Evolutionary conservation across 2,113 vertebrate genomes (phyloP).

Genomic region (Malurus cyaneus): DNA sequence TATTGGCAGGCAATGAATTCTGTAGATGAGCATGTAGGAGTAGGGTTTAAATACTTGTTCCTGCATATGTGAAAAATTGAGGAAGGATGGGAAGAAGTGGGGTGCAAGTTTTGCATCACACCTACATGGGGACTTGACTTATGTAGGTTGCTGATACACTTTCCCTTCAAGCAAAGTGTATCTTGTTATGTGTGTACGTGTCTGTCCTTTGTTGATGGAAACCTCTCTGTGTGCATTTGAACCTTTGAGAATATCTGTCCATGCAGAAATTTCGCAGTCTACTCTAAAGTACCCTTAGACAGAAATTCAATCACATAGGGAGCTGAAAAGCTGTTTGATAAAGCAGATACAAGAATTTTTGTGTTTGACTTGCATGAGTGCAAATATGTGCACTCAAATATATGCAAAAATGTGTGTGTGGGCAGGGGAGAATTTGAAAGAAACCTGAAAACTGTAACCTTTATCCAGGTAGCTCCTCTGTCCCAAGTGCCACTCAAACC

Average conservation of each 20-base stretch:
- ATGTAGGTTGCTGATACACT: neutral
- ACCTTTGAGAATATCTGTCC: neutral
- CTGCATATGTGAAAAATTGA: neutral
- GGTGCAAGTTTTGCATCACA: neutral
- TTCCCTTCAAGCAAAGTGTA: neutral
- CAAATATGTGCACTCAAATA: neutral
- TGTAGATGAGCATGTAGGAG: neutral
- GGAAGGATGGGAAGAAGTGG: neutral
- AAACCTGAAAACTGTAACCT: neutral
- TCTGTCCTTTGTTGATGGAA: neutral
- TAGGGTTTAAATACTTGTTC: slow-evolving; percentile 24
- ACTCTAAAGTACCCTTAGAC: neutral
- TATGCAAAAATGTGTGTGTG: neutral
- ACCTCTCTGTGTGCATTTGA: neutral
- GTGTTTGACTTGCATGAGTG: neutral
- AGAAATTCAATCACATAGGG: neutral
- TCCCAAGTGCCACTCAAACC: neutral
- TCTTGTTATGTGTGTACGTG: neutral
- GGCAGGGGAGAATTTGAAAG: neutral
- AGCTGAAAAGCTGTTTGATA: neutral
- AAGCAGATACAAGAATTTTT: neutral
- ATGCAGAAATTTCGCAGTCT: neutral
- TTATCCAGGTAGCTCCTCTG: neutral
- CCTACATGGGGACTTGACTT: neutral
- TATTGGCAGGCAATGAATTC: slow-evolving; percentile 15